Evolutionary conservation across 2,888 invertebrate genomes (phyloP).

Genomic region (Mythimna albipuncta): DNA sequence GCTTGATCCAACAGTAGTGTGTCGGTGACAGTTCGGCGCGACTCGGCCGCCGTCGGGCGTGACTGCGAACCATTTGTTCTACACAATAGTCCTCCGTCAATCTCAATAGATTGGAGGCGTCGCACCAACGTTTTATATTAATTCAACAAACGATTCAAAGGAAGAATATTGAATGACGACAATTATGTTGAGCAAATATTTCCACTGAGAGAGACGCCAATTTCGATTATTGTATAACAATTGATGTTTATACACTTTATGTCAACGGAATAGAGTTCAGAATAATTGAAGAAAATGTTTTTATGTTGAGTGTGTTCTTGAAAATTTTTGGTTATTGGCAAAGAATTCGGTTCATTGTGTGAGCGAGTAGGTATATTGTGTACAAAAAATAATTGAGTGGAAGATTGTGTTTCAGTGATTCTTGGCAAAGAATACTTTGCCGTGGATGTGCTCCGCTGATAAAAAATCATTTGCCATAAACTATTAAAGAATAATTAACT

Average conservation of each 20-base stretch:
- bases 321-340: slow-evolving; percentile 10
- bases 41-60: slow-evolving; percentile 8
- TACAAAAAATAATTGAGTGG: slow-evolving; percentile 23
- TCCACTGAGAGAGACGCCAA: slow-evolving; percentile 35
- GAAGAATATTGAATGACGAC: slow-evolving; percentile 50
- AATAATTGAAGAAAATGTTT: slow-evolving; percentile 5
- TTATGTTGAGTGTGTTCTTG: not conserved
- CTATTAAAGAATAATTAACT: no score
- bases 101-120: slow-evolving; percentile 50
- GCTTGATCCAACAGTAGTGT: slow-evolving; percentile 1
- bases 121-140: slow-evolving; percentile 44
- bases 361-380: slow-evolving; percentile 14
- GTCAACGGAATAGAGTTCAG: slow-evolving; percentile 29
- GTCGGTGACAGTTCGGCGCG: slow-evolving; percentile 31
- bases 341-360: slow-evolving; percentile 18
- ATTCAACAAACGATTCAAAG: slow-evolving; percentile 50
- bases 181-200: slow-evolving; percentile 51
- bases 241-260: slow-evolving; percentile 32
- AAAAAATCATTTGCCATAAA: no score
- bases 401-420: slow-evolving; percentile 16
- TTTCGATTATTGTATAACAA: slow-evolving; percentile 35
- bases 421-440: not conserved
- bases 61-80: slow-evolving; percentile 31
- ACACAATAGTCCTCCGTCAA: slow-evolving; percentile 53
- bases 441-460: no score